Conservation (phyloP, 2,888 invertebrate genomes). For the Zhengitettix transpicula region DNA sequence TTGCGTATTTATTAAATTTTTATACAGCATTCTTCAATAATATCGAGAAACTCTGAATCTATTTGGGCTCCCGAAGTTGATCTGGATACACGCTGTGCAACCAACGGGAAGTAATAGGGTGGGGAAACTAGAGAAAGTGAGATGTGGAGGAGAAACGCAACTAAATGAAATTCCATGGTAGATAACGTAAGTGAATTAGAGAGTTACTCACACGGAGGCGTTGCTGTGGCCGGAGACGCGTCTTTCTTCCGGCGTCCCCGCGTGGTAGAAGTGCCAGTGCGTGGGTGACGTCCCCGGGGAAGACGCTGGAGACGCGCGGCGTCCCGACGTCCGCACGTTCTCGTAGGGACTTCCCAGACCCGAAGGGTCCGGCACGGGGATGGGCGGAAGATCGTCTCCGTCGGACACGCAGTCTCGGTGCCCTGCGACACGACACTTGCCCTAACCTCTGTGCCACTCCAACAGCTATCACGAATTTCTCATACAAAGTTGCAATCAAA, state of each 20-base stretch:
- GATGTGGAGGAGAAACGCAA: too few species aligned
- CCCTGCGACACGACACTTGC: neutral
- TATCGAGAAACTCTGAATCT: too few species aligned
- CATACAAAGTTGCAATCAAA: too few species aligned
- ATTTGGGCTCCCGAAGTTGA: too few species aligned
- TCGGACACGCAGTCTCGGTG: constrained; percentile 17
- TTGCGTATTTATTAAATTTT: too few species aligned
- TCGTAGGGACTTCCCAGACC: constrained; percentile 43
- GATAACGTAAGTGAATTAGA: too few species aligned
- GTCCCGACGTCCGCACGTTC: constrained; percentile 35
- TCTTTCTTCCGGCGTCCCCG: neutral
- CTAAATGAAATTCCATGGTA: too few species aligned
- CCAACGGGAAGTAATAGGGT: too few species aligned
- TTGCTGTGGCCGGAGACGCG: neutral
- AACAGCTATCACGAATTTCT: too few species aligned
- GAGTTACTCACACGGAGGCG: neutral
- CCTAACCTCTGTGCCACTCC: neutral
- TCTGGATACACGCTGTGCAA: too few species aligned
- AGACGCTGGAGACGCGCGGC: constrained; percentile 10
- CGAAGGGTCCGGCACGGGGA: constrained; percentile 41
- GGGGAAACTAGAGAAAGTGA: too few species aligned
- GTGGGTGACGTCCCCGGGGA: constrained; percentile 37
- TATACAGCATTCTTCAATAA: too few species aligned
- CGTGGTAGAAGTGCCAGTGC: constrained; percentile 33
- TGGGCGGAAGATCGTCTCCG: constrained; percentile 41